phyloP scores from a whole-genome alignment of 2,797 vertebrate genomes.

The Atherinosoma microstoma region DNA sequence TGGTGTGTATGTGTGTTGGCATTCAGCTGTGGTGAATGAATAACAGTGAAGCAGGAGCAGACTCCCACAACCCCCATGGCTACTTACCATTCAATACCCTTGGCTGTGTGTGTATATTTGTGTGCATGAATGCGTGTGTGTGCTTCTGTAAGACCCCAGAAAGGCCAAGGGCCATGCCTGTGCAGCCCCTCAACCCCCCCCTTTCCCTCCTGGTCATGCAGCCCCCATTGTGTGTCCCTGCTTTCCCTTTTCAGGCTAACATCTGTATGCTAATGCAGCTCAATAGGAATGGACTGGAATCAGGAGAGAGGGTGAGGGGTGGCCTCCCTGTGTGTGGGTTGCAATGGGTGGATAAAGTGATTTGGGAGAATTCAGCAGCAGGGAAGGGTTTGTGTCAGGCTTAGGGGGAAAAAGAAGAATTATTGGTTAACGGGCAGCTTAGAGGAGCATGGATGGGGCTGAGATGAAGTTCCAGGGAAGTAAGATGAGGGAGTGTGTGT shows the following conservation, averaged over 20 bases:
- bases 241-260: conserved; percentile 81
- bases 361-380: conserved; percentile 48
- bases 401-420: conserved; percentile 36
- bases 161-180: conserved; percentile 69
- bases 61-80: conserved; percentile 62
- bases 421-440: conserved; percentile 30
- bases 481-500: conserved; percentile 1
- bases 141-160: conserved; percentile 48
- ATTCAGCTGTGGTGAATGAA: conserved; percentile 66
- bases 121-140: conserved; percentile 17
- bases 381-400: conserved; percentile 27
- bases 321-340: conserved; percentile 22
- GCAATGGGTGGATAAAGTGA: conserved; percentile 42
- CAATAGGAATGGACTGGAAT: conserved; percentile 68
- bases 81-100: conserved; percentile 61
- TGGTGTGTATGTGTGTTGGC: conserved; percentile 30
- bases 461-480: conserved; percentile 1
- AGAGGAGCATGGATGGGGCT: conserved; percentile 2
- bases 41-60: conserved; percentile 61
- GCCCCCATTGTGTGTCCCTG: conserved; percentile 70
- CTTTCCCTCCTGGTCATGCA: conserved; percentile 62
- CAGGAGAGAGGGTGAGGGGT: conserved; percentile 63
- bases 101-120: conserved; percentile 19
- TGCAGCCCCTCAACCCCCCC: conserved; percentile 47
- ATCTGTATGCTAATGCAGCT: conserved; percentile 87